These are phyloP conservation scores for Ispidina picta DNA, from an alignment of 2,797 vertebrate species.

Conservation along the genomic window DNA sequence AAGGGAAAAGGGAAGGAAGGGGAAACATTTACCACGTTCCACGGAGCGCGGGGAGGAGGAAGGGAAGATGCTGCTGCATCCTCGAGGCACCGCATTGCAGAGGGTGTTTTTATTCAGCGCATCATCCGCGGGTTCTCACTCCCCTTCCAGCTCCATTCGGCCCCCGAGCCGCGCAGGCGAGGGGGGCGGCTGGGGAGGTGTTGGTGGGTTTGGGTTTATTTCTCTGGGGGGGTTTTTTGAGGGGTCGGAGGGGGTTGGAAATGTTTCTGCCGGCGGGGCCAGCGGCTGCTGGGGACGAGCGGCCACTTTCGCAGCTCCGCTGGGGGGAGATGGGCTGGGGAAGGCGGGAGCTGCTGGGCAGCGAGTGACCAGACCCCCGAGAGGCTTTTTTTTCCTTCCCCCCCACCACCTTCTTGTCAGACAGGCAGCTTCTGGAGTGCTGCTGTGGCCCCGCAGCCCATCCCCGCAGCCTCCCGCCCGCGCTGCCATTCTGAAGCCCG, in stretches of 20 bases:
- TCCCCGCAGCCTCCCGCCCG: background rate
- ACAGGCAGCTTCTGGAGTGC: background rate
- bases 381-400: background rate
- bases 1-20: background rate
- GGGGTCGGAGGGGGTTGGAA: too few relatives aligned
- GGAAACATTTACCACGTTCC: background rate
- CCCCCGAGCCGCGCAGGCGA: background rate
- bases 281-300: too few relatives aligned
- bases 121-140: background rate
- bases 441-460: background rate
- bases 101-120: conserved; percentile 19
- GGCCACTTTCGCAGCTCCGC: too few relatives aligned
- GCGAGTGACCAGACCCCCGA: too few relatives aligned
- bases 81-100: conserved; percentile 4
- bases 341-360: too few relatives aligned
- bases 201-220: too few relatives aligned
- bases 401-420: too few relatives aligned
- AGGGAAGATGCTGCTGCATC: background rate
- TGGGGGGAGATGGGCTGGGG: too few relatives aligned
- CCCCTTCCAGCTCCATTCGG: background rate
- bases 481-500: fast-evolving
- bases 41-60: background rate
- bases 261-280: too few relatives aligned
- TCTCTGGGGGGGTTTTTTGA: too few relatives aligned
- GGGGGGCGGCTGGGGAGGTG: background rate